Evolutionary conservation across 2,888 invertebrate genomes (phyloP).

Genomic region (Scaeva pyrastri): DNA sequence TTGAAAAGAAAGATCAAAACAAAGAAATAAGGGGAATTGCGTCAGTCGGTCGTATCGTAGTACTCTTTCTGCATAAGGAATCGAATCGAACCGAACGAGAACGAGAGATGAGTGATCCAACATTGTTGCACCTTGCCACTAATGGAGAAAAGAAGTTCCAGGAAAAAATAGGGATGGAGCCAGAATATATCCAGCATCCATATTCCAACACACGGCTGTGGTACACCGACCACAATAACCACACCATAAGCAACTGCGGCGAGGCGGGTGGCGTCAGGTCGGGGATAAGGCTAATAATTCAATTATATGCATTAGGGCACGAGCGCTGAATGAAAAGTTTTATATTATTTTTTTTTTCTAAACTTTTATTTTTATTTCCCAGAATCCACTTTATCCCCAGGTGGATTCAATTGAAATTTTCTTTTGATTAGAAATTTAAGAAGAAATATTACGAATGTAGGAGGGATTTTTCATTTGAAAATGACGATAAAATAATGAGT

Average conservation of each 20-base stretch:
- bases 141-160: constrained; percentile 59
- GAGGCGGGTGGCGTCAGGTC: no score
- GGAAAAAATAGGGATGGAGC: constrained; percentile 44
- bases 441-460: constrained; percentile 37
- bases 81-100: no score
- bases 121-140: constrained; percentile 74
- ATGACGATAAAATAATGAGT: neutral
- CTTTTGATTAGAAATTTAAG: constrained; percentile 72
- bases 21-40: constrained; percentile 24
- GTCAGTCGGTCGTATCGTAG: constrained; percentile 47
- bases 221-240: constrained; percentile 23
- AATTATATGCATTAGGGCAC: constrained; percentile 75
- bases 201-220: neutral
- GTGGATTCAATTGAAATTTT: constrained; percentile 75
- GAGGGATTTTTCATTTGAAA: constrained; percentile 72
- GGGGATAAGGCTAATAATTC: constrained; percentile 60
- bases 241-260: neutral
- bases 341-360: constrained; percentile 36
- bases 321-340: constrained; percentile 69
- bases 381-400: constrained; percentile 65
- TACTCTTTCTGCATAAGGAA: constrained; percentile 38
- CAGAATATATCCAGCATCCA: neutral
- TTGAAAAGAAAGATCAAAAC: constrained; percentile 34
- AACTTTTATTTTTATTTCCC: constrained; percentile 44
- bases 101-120: constrained; percentile 70